Percentiles rank a stretch among this genome's conserved stretches.
These are phyloP conservation scores for Hypsopygia costalis DNA, from an alignment of 2,888 invertebrate genomes.

Conservation along the genomic window DNA sequence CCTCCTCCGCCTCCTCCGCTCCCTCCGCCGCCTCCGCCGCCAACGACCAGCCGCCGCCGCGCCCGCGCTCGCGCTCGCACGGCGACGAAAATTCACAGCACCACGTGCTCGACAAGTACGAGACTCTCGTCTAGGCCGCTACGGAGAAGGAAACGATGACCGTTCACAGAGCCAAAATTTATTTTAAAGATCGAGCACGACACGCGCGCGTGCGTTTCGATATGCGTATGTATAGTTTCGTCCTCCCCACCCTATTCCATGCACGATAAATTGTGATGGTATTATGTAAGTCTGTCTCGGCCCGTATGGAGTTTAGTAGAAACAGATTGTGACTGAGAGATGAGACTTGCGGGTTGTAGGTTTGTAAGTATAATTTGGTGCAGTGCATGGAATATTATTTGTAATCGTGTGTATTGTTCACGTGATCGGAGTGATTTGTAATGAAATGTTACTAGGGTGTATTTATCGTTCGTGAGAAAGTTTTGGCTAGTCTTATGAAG, in stretches of 20 bases:
- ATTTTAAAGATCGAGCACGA: not conserved
- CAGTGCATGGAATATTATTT: constrained; percentile 33
- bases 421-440: constrained; percentile 32
- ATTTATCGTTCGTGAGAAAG: constrained; percentile 22
- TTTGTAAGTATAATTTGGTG: constrained; percentile 30
- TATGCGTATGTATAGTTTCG: not conserved
- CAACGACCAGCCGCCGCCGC: constrained; percentile 15
- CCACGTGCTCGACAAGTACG: constrained; percentile 74
- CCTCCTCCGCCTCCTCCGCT: constrained; percentile 4
- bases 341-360: constrained; percentile 20
- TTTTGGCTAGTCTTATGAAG: constrained; percentile 34
- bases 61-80: constrained; percentile 63
- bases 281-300: constrained; percentile 11
- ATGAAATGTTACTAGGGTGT: constrained; percentile 26
- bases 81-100: constrained; percentile 58
- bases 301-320: constrained; percentile 2
- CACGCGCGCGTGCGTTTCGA: not conserved
- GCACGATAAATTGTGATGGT: constrained; percentile 32
- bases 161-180: not conserved
- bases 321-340: constrained; percentile 18
- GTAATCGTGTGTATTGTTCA: constrained; percentile 20
- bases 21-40: constrained; percentile 38
- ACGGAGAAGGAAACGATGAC: not conserved
- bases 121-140: constrained; percentile 34
- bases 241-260: constrained; percentile 26